Conservation (phyloP, 2,888 invertebrate species). For the Tortricodes alternella region DNA sequence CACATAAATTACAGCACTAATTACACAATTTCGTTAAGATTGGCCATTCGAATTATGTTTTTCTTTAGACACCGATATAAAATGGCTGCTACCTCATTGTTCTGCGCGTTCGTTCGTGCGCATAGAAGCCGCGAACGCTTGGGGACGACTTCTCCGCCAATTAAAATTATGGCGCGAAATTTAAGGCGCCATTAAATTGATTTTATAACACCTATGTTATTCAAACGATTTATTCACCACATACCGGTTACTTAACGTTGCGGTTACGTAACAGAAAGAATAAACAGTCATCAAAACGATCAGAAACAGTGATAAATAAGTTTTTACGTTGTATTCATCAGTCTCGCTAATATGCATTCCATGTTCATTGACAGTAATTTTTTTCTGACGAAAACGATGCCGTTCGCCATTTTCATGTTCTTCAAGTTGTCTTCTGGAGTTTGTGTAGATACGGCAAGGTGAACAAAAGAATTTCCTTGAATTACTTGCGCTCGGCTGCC, state of each 20-base stretch:
- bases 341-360: constrained; percentile 42
- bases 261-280: constrained; percentile 59
- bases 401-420: constrained; percentile 71
- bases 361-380: constrained; percentile 48
- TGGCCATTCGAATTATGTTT: constrained; percentile 83
- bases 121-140: constrained; percentile 83
- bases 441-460: constrained; percentile 64
- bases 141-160: constrained; percentile 82
- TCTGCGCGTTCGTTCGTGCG: constrained; percentile 84
- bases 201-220: constrained; percentile 52
- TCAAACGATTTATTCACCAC: constrained; percentile 44
- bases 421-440: constrained; percentile 69
- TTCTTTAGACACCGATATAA: constrained; percentile 83
- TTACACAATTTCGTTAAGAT: constrained; percentile 82
- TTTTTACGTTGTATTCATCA: constrained; percentile 47
- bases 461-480: constrained; percentile 57
- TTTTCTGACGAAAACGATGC: constrained; percentile 68
- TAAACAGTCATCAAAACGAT: constrained; percentile 58
- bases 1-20: constrained; percentile 83
- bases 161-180: constrained; percentile 83
- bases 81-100: constrained; percentile 84
- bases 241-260: constrained; percentile 46
- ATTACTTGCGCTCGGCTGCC: background rate
- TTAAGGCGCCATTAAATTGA: constrained; percentile 72
- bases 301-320: constrained; percentile 60